Base-by-base conservation (phyloP, 1,140 invertebrate species). In the Stegodyphus dumicola region DNA sequence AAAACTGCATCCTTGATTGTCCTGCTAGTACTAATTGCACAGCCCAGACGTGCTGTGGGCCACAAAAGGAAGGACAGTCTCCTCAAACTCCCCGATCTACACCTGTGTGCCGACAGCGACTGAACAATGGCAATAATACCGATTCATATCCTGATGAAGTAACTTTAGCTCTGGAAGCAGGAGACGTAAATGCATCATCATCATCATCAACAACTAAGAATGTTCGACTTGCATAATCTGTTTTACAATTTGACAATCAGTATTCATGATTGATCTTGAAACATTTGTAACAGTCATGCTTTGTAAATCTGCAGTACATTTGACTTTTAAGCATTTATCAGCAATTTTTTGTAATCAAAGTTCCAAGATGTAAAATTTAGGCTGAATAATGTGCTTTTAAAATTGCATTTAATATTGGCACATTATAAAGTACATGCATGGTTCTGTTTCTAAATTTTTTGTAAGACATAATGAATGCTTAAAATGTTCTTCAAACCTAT, bases 21-120 rank as follows among this genome's bases (percentile, higher is more conserved):
- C 88, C 88, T 15, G 64, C 79, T 6, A 88, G 84, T 33, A 87
- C 74, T n/a, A 85, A 85, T n/a, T 88, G 88, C 17, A 81, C 70
- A 17, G 83, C 87, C 6, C 87, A 88, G 60, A 88, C 88, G 9
- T 88, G 88, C 67, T 88, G 88, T 79, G 88, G 86, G n/a, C 80
- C 86, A 6, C 87, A 88, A 48, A 86, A 87, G 33, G 79, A 85
- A 18, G 87, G 80, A 0, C 86, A 86, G 15, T 87, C 78, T 7
- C 85, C 85, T 33, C 87, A 88, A 49, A 86, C 79, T 7, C 78
- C 71, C 54, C 18, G 85, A 10, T 52, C 80, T 13, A 65, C 76
- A 17, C 76, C 87, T 15, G 54, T 67, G 3, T 87, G 87, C 48
- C 75, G 87, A 11, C 87, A 87, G 18, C 76, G 87, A 66, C 15